Base-by-base conservation (phyloP, 2,888 invertebrate genomes). In the Cyaniris semiargus region DNA sequence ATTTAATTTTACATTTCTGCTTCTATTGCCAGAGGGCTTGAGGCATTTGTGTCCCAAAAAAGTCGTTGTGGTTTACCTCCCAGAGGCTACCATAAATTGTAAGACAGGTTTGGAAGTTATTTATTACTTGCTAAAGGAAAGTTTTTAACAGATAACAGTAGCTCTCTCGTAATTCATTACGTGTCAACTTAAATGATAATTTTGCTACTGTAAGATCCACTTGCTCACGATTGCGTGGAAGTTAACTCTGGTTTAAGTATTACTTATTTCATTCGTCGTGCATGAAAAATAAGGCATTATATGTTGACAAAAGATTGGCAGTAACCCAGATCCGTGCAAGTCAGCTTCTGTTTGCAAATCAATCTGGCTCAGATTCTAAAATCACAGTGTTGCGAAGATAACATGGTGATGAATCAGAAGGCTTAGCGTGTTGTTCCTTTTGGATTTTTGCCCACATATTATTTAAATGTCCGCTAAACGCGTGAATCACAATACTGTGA, bases 401-500 rank as follows among this genome's bases (percentile, higher is more conserved):
- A n/a, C 70, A 60, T 31, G 4, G 21, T 53, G 48, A 53, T 53
- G 72, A 72, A 72, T 72, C 72, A 72, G 72, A 72, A 8, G 72
- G 21, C 3, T 48, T 48, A 15, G 3, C 21, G 21, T 44, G 23
- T 72, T 38, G 72, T 72, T 72, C 72, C 71, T 48, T 72, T 44
- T 38, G 15, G 7, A 27, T 27, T 13, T 44, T 71, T 71, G 71
- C 34, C 27, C 66, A 31, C 10, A 66, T 66, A 66, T 66, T 15
- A 27, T 66, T 38, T 72, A 21, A 71, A 74, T 74, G 53, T 53
- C 74, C 48, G 48, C 44, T 23, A 48, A 72, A 72, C 1, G n/a
- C n/a, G 27, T 74, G 74, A 74, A 74, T 74, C 74, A 74, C 23
- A 44, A 13, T 74, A 48, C 74, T 74, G 74, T 27, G 74, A 74